Percentiles rank a stretch among this genome's conserved stretches.
These are phyloP conservation scores for Ursus arctos DNA, from an alignment of 2,113 vertebrate genomes.

Conservation along the genomic window DNA sequence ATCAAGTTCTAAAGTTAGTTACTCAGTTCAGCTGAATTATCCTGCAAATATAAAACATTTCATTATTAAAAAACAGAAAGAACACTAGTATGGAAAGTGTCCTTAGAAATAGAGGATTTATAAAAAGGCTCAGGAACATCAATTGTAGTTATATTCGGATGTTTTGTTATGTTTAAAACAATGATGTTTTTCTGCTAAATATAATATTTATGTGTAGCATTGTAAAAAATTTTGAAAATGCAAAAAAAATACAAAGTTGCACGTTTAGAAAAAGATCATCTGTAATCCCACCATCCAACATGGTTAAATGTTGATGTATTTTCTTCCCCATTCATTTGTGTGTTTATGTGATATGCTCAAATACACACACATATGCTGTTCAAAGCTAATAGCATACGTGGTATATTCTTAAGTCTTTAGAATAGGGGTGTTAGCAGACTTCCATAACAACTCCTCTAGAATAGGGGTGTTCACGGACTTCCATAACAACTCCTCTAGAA, in stretches of 20 bases:
- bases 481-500: background rate
- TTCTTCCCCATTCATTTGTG: background rate
- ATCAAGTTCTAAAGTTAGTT: slow-evolving; percentile 35
- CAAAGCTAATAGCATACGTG: background rate
- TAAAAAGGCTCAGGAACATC: background rate
- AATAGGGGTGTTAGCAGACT: background rate
- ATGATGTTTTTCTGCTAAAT: background rate
- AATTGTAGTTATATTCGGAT: slow-evolving; percentile 41
- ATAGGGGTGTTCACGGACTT: background rate
- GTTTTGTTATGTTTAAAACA: slow-evolving; percentile 17
- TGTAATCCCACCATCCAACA: background rate
- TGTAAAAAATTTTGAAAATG: slow-evolving; percentile 42
- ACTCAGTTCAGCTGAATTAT: background rate
- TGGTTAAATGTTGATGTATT: slow-evolving; percentile 32
- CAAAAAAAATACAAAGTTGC: background rate
- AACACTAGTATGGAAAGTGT: background rate
- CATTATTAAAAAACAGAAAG: slow-evolving; percentile 22
- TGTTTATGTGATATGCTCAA: background rate
- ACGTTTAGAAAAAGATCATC: slow-evolving; percentile 52
- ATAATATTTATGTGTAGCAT: background rate
- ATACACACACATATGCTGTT: background rate
- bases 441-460: background rate
- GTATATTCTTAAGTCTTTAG: slow-evolving; percentile 19
- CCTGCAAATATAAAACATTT: background rate
- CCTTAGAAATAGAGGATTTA: slow-evolving; percentile 23